Conservation (phyloP, 2,888 invertebrate species). For the Cephalotes varians region DNA sequence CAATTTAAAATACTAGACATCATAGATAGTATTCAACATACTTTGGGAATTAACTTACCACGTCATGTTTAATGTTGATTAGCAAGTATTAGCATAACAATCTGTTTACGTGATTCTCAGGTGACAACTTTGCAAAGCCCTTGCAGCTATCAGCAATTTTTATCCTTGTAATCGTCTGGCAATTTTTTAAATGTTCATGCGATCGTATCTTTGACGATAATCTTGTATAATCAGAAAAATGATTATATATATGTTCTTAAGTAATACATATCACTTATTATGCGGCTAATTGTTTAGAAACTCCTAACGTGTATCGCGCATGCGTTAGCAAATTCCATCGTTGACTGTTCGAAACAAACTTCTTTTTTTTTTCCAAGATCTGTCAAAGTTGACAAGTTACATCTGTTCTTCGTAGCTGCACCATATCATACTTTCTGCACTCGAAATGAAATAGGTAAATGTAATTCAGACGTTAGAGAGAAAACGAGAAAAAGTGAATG, state of each 20-base stretch:
- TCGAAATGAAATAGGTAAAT: too few relatives aligned
- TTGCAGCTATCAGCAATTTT: not conserved
- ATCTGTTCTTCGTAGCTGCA: not conserved
- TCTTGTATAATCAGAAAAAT: not conserved
- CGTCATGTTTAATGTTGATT: slow-evolving; percentile 64
- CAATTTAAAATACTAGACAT: not conserved
- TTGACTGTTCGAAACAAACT: not conserved
- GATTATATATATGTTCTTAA: not conserved
- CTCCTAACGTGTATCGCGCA: not conserved
- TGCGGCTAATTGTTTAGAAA: not conserved
- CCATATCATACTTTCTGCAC: too few relatives aligned
- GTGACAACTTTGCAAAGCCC: not conserved
- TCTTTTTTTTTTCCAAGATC: not conserved
- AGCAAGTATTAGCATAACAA: slow-evolving; percentile 38
- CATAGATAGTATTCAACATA: not conserved
- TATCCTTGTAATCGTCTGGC: not conserved
- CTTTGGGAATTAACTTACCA: slow-evolving; percentile 63
- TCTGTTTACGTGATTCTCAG: not conserved
- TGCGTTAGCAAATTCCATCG: not conserved
- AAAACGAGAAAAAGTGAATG: too few relatives aligned
- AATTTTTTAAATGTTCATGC: not conserved
- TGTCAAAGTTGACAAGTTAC: not conserved
- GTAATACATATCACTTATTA: not conserved
- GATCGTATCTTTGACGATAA: not conserved
- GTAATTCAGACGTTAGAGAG: too few relatives aligned